Percentiles rank a stretch among this genome's conserved stretches.
Evolutionary conservation across 1,140 invertebrate genomes (phyloP).

Genomic region (Drosophila parabipectinata): DNA sequence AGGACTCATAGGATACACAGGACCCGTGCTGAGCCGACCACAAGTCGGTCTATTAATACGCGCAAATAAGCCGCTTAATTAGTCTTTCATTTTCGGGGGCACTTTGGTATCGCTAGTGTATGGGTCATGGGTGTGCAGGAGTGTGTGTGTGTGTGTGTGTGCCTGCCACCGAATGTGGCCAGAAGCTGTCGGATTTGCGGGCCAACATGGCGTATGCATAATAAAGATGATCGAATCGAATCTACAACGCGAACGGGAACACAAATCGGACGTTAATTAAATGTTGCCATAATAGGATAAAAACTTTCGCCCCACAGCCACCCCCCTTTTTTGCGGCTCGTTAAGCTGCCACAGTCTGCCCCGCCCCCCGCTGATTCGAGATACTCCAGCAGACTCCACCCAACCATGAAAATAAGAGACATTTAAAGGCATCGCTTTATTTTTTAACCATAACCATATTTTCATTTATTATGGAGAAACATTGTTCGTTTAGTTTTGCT

Average conservation of each 20-base stretch:
- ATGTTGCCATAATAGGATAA: constrained; percentile 76
- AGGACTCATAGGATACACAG: constrained; percentile 9
- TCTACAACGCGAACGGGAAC: constrained; percentile 28
- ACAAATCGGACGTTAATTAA: constrained; percentile 74
- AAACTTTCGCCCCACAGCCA: constrained; percentile 34
- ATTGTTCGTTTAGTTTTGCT: constrained; percentile 63
- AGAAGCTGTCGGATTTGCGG: constrained; percentile 73
- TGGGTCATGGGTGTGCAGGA: background rate
- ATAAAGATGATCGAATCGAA: constrained; percentile 69
- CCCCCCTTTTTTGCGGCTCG: constrained; percentile 8
- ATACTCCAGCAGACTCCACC: background rate
- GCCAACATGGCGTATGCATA: constrained; percentile 66
- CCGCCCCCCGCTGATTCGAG: background rate
- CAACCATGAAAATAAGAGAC: constrained; percentile 14
- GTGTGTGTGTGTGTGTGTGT: constrained; percentile 15
- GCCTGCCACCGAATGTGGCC: constrained; percentile 57
- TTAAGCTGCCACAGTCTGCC: constrained; percentile 14
- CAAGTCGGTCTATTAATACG: constrained; percentile 79
- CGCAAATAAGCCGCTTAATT: constrained; percentile 81
- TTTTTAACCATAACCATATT: constrained; percentile 76
- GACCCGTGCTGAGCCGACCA: constrained; percentile 45
- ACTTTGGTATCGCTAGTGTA: background rate
- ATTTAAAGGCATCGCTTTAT: constrained; percentile 18
- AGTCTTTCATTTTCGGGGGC: constrained; percentile 73
- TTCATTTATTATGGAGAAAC: constrained; percentile 78